Evolutionary conservation across 2,797 vertebrate species (phyloP).

Genomic region (Cynodonichthys magdalenae): DNA sequence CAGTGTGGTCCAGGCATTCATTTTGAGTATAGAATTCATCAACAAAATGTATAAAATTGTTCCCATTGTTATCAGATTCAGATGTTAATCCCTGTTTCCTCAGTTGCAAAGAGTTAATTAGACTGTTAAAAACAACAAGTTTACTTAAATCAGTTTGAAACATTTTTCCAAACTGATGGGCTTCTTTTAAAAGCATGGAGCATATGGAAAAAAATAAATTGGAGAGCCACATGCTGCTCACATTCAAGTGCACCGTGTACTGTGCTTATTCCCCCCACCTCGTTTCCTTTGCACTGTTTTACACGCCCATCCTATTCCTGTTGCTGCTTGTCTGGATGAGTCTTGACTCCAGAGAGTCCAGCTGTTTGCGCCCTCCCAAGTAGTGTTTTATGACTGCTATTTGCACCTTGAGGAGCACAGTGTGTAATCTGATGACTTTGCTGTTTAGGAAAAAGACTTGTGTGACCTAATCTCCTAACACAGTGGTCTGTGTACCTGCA

Average conservation of each 20-base stretch:
- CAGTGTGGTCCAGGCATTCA: slow-evolving; percentile 60
- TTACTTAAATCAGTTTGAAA: slow-evolving; percentile 22
- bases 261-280: slow-evolving; percentile 41
- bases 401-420: slow-evolving; percentile 75
- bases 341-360: slow-evolving; percentile 76
- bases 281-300: slow-evolving; percentile 60
- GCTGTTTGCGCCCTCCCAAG: slow-evolving; percentile 83
- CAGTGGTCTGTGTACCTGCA: slow-evolving; percentile 35
- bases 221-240: slow-evolving; percentile 16
- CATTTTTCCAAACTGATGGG: slow-evolving; percentile 17
- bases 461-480: slow-evolving; percentile 69
- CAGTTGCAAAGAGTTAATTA: slow-evolving; percentile 12
- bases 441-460: slow-evolving; percentile 68
- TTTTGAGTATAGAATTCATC: slow-evolving; percentile 30
- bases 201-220: slow-evolving; percentile 14
- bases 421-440: slow-evolving; percentile 82
- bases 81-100: slow-evolving; percentile 2
- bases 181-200: slow-evolving; percentile 34
- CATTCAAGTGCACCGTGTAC: slow-evolving; percentile 73
- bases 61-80: slow-evolving; percentile 14
- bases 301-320: slow-evolving; percentile 54
- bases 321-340: slow-evolving; percentile 77
- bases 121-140: slow-evolving; percentile 4
- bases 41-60: slow-evolving; percentile 14
- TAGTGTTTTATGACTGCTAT: slow-evolving; percentile 83